Evolutionary conservation across 1,140 invertebrate species (phyloP), one percentile per base, ranked within the genome.

Genomic region (Nephila pilipes): DNA sequence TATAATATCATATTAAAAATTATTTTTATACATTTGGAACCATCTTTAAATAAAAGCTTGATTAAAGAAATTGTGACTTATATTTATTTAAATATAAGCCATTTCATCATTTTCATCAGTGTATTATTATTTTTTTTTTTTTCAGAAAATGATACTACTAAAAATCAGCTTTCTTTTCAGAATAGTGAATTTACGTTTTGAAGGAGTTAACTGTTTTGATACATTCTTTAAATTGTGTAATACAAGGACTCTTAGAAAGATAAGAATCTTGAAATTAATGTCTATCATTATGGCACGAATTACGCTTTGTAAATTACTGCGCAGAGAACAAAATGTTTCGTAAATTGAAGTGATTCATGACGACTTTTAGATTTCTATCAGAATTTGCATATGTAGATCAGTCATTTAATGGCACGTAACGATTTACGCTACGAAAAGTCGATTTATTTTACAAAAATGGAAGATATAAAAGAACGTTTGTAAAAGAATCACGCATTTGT

Each of bases 331-430:
- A 36, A 32, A 36, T 32, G 25, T 25, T 75, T 29, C 65, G 14
- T 75, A 20, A 75, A 32, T 75, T 32, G 32, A 29, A 65, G n/a
- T 32, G 14, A 29, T 46, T 46, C 46, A 60, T 32, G 16, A 36
- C 32, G 32, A 75, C 18, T 32, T 36, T 75, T 4, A 32, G 29
- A 36, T 36, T 75, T 32, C 32, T 6, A 32, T 20, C 16, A 12
- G 32, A 75, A 75, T 75, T 75, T 32, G 29, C 69, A 75, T 75
- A 75, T 20, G 69, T 75, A 75, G 32, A 75, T 75, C 18, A 36
- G 46, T 1, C 29, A 14, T 75, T 69, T 75, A 75, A 75, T 18
- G 69, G 29, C 25, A 36, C 29, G 12, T 32, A 36, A 75, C 29
- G 32, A 36, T 75, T 75, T 20, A 20, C 32, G 32, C 32, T 32